Percentiles rank a stretch among this genome's conserved stretches.
Evolutionary conservation across 2,113 vertebrate species (phyloP).

Genomic region (Leptosomus discolor): DNA sequence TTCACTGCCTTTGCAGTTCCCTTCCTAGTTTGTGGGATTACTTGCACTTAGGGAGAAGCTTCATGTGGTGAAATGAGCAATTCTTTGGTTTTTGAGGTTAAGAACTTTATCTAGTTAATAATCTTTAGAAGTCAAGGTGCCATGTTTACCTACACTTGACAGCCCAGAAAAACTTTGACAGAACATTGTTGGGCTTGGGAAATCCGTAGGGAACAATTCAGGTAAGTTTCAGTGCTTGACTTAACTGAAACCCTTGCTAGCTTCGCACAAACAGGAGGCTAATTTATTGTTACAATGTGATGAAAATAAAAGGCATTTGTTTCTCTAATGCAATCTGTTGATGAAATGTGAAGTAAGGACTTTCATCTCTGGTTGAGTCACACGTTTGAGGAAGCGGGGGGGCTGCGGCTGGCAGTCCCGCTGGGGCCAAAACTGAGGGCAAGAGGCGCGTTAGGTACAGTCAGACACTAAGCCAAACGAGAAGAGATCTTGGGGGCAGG

Average conservation of each 20-base stretch:
- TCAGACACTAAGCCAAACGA: not conserved
- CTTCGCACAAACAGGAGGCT: not conserved
- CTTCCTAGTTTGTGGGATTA: not conserved
- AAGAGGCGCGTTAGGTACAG: fast-evolving
- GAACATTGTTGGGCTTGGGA: not conserved
- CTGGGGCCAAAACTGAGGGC: not conserved
- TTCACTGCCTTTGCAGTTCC: not conserved
- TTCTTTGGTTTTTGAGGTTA: not conserved
- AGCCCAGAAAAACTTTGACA: not conserved
- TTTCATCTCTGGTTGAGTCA: not conserved
- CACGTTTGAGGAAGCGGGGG: fast-evolving
- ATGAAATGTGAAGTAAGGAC: not conserved
- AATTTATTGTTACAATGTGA: not conserved
- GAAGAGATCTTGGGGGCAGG: not conserved
- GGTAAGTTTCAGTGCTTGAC: not conserved
- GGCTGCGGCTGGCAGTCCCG: not conserved
- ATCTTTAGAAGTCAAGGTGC: not conserved
- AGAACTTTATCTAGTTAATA: not conserved
- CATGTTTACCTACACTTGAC: not conserved
- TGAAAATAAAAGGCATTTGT: not conserved
- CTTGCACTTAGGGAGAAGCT: not conserved
- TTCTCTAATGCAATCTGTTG: not conserved
- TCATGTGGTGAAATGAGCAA: not conserved
- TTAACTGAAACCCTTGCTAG: not conserved
- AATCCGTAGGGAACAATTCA: not conserved